Conservation (phyloP, 2,888 invertebrate genomes). For the Erynnis tages region DNA sequence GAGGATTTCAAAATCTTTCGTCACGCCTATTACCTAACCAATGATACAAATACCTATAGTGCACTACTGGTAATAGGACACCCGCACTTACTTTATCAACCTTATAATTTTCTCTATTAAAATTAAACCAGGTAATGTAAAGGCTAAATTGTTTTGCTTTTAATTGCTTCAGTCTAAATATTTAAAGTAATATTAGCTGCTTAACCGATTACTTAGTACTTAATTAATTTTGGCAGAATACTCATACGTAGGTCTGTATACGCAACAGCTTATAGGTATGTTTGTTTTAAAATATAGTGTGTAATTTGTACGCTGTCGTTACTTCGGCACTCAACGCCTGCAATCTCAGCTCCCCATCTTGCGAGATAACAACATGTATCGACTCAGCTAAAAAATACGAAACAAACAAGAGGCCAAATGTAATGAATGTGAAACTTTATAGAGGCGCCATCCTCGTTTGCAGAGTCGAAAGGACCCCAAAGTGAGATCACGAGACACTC, state of each 20-base stretch:
- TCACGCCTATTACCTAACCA: too few species aligned
- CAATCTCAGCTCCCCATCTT: slow-evolving; percentile 71
- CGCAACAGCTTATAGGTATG: slow-evolving; percentile 5
- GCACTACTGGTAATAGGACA: too few species aligned
- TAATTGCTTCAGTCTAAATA: too few species aligned
- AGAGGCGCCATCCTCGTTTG: slow-evolving; percentile 50
- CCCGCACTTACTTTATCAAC: too few species aligned
- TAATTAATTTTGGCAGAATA: background rate
- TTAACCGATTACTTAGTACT: slow-evolving; percentile 2
- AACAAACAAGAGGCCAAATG: slow-evolving; percentile 55
- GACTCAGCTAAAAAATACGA: slow-evolving; percentile 60
- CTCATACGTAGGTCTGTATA: background rate
- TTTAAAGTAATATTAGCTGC: background rate
- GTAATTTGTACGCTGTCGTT: slow-evolving; percentile 57
- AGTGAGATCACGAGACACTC: slow-evolving; percentile 52
- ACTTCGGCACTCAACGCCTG: slow-evolving; percentile 49
- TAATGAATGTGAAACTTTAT: slow-evolving; percentile 67
- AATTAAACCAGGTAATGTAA: too few species aligned
- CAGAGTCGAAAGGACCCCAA: slow-evolving; percentile 43
- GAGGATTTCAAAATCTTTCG: too few species aligned
- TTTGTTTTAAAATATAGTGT: slow-evolving; percentile 30
- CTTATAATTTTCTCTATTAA: too few species aligned
- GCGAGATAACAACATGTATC: slow-evolving; percentile 57
- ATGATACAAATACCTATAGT: too few species aligned
- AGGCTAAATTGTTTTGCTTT: too few species aligned